Conservation (phyloP, 2,888 invertebrate genomes). For the Drosophila prolongata region DNA sequence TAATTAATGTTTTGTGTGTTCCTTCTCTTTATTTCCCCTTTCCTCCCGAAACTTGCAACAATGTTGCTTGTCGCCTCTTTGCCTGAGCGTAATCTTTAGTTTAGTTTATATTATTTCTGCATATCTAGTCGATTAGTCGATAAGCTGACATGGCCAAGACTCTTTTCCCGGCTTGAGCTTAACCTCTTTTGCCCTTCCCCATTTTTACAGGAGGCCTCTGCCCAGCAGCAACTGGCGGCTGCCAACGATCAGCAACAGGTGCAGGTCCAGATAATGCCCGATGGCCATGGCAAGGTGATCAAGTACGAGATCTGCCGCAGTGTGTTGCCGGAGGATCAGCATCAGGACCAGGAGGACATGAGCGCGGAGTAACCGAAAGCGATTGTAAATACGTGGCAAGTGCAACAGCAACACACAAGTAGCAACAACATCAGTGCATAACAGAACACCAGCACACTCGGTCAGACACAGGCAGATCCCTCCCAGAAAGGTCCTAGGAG, state of each 20-base stretch:
- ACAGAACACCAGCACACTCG: constrained; percentile 18
- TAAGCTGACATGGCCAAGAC: constrained; percentile 9
- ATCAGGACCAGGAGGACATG: constrained; percentile 66
- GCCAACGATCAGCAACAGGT: constrained; percentile 57
- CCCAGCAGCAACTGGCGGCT: constrained; percentile 68
- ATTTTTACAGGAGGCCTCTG: constrained; percentile 63
- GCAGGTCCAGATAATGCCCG: constrained; percentile 63
- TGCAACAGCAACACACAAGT: constrained; percentile 4
- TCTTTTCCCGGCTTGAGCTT: constrained; percentile 18
- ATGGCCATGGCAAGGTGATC: constrained; percentile 78
- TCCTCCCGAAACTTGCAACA: constrained; percentile 3
- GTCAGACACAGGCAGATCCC: constrained; percentile 30
- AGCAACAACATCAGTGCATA: neutral
- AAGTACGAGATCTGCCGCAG: constrained; percentile 74
- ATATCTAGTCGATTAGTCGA: constrained; percentile 23
- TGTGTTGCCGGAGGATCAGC: constrained; percentile 76
- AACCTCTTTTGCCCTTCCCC: constrained; percentile 43
- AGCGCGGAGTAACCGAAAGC: constrained; percentile 57
- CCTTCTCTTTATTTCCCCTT: constrained; percentile 4
- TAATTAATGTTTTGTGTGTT: constrained; percentile 20
- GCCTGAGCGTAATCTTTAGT: constrained; percentile 57
- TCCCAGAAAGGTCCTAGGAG: constrained; percentile 29
- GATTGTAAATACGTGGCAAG: constrained; percentile 36
- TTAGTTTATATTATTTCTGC: constrained; percentile 50
- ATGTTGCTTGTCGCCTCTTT: constrained; percentile 28